Evolutionary conservation across 2,797 vertebrate genomes (phyloP).

Genomic region (Rhynchotus rufescens): DNA sequence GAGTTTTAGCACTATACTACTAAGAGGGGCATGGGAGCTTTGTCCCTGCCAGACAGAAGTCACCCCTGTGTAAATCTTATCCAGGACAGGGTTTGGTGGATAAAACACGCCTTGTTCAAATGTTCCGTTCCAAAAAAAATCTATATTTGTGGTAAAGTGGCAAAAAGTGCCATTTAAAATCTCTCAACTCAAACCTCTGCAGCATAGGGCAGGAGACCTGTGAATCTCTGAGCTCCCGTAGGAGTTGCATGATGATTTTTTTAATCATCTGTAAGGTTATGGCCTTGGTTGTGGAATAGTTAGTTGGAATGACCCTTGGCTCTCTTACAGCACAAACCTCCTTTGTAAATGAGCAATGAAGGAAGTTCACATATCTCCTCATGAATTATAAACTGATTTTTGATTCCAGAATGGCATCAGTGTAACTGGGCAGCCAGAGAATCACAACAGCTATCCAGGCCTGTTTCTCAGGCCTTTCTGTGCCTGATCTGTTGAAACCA

Average conservation of each 20-base stretch:
- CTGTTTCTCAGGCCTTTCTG: conserved; percentile 1
- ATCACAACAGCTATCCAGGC: not conserved
- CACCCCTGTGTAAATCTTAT: not conserved
- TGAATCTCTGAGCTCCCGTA: not conserved
- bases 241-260: conserved; percentile 35
- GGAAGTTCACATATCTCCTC: not conserved
- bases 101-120: not conserved
- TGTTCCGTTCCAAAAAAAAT: not conserved
- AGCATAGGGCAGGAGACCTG: not conserved
- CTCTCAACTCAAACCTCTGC: not conserved
- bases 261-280: not conserved
- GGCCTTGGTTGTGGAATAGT: not conserved
- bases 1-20: not conserved
- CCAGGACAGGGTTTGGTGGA: not conserved
- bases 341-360: not conserved
- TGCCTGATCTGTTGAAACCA: not conserved
- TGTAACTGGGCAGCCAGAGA: not conserved
- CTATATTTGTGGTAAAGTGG: not conserved
- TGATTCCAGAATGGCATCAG: not conserved
- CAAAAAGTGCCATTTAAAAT: not conserved
- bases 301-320: not conserved
- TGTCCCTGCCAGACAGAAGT: conserved; percentile 7
- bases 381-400: not conserved
- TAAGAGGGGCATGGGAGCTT: not conserved
- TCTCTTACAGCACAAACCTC: not conserved